Percentiles rank a stretch among this genome's conserved stretches.
These are phyloP conservation scores for Heliothis peltigera DNA, from an alignment of 2,888 invertebrate species.

Conservation along the genomic window DNA sequence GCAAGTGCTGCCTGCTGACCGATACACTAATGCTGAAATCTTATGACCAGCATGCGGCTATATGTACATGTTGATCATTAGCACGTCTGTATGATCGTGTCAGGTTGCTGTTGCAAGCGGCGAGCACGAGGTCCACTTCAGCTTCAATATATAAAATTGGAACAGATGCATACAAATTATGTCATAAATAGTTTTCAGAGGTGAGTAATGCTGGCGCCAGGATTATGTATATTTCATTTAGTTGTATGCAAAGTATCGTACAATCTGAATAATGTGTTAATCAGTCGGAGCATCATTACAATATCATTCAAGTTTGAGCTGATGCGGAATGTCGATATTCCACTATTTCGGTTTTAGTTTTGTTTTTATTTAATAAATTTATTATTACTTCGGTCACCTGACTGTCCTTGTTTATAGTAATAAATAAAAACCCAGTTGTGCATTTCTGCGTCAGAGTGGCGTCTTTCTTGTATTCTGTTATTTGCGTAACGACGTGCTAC, in stretches of 20 bases:
- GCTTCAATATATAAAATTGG: too few species aligned
- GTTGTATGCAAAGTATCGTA: not conserved
- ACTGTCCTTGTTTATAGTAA: not conserved
- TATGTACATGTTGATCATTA: too few species aligned
- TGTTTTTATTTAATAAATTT: not conserved
- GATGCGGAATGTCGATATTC: not conserved
- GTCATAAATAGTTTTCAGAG: not conserved
- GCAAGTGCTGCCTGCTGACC: not conserved
- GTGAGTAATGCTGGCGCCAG: not conserved
- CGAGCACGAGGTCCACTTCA: too few species aligned
- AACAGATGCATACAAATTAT: not conserved
- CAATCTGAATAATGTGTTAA: constrained; percentile 1
- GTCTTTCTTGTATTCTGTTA: not conserved
- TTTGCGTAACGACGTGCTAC: not conserved
- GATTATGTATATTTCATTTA: not conserved
- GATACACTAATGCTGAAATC: not conserved
- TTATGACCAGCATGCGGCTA: too few species aligned
- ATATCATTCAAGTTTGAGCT: not conserved
- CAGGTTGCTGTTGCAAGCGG: too few species aligned
- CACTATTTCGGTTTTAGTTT: not conserved
- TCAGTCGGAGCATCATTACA: not conserved
- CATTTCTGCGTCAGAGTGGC: not conserved
- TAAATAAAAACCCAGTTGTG: not conserved
- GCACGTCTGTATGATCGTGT: too few species aligned
- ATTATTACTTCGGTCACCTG: not conserved